Evolutionary conservation across 2,113 vertebrate genomes (phyloP), one percentile per base, ranked within the genome.

Genomic region (Perca schrenkii): DNA sequence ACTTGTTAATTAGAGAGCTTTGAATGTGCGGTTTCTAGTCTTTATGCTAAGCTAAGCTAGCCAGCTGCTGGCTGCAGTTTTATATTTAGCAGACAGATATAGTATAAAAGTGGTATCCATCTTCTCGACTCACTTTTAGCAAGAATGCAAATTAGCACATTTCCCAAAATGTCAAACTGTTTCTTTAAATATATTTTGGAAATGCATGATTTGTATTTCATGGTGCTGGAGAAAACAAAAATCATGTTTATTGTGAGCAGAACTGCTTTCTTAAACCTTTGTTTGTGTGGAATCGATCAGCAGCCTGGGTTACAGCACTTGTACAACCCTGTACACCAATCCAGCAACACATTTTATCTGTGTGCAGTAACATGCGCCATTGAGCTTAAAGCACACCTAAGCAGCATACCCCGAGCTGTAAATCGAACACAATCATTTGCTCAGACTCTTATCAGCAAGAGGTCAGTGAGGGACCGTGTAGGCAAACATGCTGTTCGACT

Each of bases 371-470:
- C 85, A 84, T 90, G 73, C 1, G 31, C 76, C 77, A 80, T 85
- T 52, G 19, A 70, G 77, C 49, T 82, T 79, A 64, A 88, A 85
- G 77, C 83, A 67, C 75, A 80, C 76, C 68, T 31, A 66, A 75
- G 85, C 74, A 71, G 64, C 72, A 47, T 43, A 52, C 74, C 31
- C 64, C 21, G 6, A 61, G 83, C 83, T 66, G 64, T 68, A 82
- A 90, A 91, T 89, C 82, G 67, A 91, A 90, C 61, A 52, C 85
- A 88, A 86, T 89, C 85, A 89, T 88, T 90, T 64, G 65, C 78
- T 60, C 64, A 34, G 75, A 31, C 60, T 86, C 74, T 79, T 87
- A 87, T 84, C 87, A 86, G 79, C 53, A 2, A 40, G 46, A 54
- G 81, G 86, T 92, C 86, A 86, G 43, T 10, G 36, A 49, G 79